Evolutionary conservation across 35 echinoderm and acorn worm genomes (phyloP).

Genomic region (Lytechinus variegatus): DNA sequence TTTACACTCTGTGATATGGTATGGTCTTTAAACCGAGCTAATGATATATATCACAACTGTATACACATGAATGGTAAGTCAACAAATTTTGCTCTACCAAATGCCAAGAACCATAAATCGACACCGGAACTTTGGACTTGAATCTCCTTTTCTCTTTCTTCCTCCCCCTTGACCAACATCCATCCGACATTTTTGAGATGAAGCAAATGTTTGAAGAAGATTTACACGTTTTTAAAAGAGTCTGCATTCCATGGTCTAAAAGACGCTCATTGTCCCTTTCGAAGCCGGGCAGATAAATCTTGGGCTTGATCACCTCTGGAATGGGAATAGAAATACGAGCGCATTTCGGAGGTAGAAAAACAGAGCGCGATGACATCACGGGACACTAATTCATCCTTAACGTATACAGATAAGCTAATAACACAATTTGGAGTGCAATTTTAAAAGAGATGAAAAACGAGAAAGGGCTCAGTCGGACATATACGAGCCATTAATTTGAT

Average conservation of each 20-base stretch:
- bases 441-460: conserved; percentile 1
- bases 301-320: background rate
- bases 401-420: conserved; percentile 44
- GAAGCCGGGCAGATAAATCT: conserved; percentile 12
- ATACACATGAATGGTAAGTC: conserved; percentile 2
- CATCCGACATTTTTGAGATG: background rate
- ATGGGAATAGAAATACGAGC: background rate
- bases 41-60: conserved; percentile 14
- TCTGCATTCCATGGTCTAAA: conserved; percentile 21
- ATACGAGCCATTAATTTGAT: conserved; percentile 12
- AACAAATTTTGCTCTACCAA: background rate
- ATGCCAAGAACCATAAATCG: conserved; percentile 10
- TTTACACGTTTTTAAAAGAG: conserved; percentile 34
- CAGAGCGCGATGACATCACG: conserved; percentile 10
- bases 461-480: background rate
- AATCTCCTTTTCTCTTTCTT: background rate
- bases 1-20: background rate
- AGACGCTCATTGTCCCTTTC: conserved; percentile 31
- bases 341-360: background rate
- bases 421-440: conserved; percentile 25
- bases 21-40: background rate
- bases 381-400: conserved; percentile 34
- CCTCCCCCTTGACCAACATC: background rate
- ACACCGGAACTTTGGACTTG: background rate
- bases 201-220: conserved; percentile 7